phyloP scores from a whole-genome alignment of 2,888 invertebrate species.

The Sceliomorpha sp. region DNA sequence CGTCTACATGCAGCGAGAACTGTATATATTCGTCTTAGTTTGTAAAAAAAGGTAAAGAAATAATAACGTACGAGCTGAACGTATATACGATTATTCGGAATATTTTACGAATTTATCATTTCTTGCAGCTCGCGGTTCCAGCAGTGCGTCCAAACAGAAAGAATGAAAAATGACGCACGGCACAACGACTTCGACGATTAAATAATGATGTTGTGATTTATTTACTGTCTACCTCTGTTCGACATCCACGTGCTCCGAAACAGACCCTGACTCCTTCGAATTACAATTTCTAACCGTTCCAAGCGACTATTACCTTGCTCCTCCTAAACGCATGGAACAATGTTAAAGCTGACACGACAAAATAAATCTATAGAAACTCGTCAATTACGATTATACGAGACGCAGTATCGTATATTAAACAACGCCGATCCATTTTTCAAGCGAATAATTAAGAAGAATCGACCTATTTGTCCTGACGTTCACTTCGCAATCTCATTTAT shows the following conservation, averaged over 20 bases:
- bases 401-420: neutral
- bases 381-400: too few relatives aligned
- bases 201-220: conserved; percentile 30
- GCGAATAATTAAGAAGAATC: conserved; percentile 34
- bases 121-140: conserved; percentile 11
- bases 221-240: conserved; percentile 20
- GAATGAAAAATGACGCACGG: conserved; percentile 31
- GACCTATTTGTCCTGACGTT: conserved; percentile 32
- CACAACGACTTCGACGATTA: conserved; percentile 21
- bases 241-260: too few relatives aligned
- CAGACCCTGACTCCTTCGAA: too few relatives aligned
- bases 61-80: conserved; percentile 42
- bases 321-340: too few relatives aligned
- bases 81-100: conserved; percentile 48
- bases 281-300: too few relatives aligned
- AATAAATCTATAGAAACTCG: too few relatives aligned
- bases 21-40: conserved; percentile 31
- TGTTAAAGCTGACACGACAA: too few relatives aligned
- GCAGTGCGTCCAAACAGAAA: conserved; percentile 14
- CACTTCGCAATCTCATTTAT: conserved; percentile 41
- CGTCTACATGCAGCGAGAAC: conserved; percentile 15
- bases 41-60: conserved; percentile 32
- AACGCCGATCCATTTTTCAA: conserved; percentile 10
- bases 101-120: conserved; percentile 47
- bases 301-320: too few relatives aligned